These are phyloP conservation scores for Oreochromis spilurus DNA, from an alignment of 2,113 vertebrate genomes.

Conservation along the genomic window DNA sequence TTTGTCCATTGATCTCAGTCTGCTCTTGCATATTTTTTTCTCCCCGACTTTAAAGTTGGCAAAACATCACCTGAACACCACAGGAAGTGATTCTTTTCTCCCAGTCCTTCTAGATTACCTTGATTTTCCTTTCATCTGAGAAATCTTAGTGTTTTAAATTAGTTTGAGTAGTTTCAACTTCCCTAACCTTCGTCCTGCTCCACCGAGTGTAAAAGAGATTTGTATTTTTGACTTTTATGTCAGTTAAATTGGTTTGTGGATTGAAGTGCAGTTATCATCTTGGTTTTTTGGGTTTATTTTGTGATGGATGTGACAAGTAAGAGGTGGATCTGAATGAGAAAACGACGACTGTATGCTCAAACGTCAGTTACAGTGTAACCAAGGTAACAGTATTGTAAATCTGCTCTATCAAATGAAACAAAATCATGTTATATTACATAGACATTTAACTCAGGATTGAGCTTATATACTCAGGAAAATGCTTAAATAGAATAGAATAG, in stretches of 20 bases:
- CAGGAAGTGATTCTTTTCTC: background rate
- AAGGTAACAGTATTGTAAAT: background rate
- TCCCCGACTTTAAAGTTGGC: background rate
- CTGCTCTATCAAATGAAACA: background rate
- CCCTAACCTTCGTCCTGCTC: background rate
- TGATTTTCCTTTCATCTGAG: background rate
- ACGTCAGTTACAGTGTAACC: background rate
- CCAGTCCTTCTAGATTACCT: background rate
- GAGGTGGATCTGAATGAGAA: background rate
- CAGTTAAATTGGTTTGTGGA: background rate
- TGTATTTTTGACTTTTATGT: background rate
- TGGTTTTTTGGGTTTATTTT: background rate
- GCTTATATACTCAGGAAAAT: background rate
- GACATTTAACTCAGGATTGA: background rate
- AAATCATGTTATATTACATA: background rate
- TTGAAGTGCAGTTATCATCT: background rate
- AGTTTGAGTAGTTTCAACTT: background rate
- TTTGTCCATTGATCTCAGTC: background rate
- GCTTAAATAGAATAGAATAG: too few relatives aligned
- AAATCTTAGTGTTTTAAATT: background rate
- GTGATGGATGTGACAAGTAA: background rate
- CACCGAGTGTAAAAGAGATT: background rate
- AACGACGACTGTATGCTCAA: background rate
- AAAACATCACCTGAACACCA: background rate
- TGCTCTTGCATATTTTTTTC: background rate